Conservation (phyloP, 1,140 invertebrate species). For the Pararge aegeria region DNA sequence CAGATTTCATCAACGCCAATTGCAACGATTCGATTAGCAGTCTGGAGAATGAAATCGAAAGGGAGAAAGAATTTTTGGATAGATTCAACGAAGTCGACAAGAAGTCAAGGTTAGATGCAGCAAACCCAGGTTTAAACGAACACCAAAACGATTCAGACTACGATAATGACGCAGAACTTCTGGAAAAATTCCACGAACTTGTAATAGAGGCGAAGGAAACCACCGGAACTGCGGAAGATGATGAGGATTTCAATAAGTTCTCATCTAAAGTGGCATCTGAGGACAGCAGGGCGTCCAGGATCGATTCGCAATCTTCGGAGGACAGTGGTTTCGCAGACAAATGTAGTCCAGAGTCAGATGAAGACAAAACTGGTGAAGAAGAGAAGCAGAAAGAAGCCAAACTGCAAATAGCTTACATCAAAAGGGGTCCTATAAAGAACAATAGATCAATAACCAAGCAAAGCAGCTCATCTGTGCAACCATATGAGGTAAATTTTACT, state of each 20-base stretch:
- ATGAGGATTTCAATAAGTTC: conserved; percentile 51
- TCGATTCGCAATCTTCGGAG: conserved; percentile 56
- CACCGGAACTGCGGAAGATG: conserved; percentile 29
- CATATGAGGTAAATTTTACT: conserved; percentile 21
- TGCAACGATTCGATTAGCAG: not conserved
- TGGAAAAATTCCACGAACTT: conserved; percentile 41
- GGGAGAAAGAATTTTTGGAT: not conserved
- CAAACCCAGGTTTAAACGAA: conserved; percentile 19
- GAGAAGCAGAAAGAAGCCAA: conserved; percentile 18
- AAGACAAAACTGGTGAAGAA: not conserved
- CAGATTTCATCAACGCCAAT: not conserved
- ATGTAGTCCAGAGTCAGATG: not conserved
- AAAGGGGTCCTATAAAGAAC: conserved; percentile 32
- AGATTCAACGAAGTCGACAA: not conserved
- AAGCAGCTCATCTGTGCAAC: conserved; percentile 16
- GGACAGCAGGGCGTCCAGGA: conserved; percentile 35
- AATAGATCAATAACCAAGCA: conserved; percentile 19
- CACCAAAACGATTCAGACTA: not conserved
- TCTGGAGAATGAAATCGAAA: not conserved
- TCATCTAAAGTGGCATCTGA: conserved; percentile 42
- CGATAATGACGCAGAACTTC: conserved; percentile 10
- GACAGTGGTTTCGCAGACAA: conserved; percentile 49
- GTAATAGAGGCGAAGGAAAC: conserved; percentile 27
- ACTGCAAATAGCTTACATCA: conserved; percentile 34
- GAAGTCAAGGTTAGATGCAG: not conserved